phyloP scores from a whole-genome alignment of 2,888 invertebrate genomes.

The Norana najaformis region DNA sequence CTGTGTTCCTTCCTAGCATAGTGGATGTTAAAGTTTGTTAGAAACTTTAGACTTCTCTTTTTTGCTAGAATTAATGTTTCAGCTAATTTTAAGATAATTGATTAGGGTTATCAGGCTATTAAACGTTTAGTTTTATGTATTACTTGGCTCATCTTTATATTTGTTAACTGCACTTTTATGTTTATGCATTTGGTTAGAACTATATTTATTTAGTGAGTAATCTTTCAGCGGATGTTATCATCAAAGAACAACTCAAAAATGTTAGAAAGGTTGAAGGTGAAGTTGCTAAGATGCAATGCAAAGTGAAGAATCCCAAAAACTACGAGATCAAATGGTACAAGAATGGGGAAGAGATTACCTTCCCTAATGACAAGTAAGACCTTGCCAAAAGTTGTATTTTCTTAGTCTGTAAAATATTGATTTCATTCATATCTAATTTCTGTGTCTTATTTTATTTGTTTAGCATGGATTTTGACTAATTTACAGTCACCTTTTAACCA shows the following conservation, averaged over 20 bases:
- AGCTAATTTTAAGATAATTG: not conserved
- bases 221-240: constrained; percentile 86
- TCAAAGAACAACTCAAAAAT: constrained; percentile 93
- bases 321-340: constrained; percentile 93
- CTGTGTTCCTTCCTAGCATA: no score
- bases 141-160: not conserved
- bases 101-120: not conserved
- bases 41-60: no score
- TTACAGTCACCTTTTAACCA: not conserved
- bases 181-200: not conserved
- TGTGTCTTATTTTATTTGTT: not conserved
- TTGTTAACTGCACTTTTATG: not conserved
- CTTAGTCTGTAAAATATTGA: not conserved
- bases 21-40: no score
- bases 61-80: not conserved
- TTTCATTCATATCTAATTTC: not conserved
- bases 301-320: constrained; percentile 78
- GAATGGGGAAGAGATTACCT: constrained; percentile 80
- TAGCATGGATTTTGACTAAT: not conserved
- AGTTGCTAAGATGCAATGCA: constrained; percentile 85
- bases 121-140: not conserved
- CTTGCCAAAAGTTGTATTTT: not conserved
- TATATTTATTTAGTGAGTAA: not conserved
- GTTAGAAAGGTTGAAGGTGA: constrained; percentile 89
- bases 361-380: constrained; percentile 37